Percentiles rank a stretch among this genome's conserved stretches.
These are phyloP conservation scores for Toxostoma redivivum DNA, from an alignment of 2,113 vertebrate genomes.

Conservation along the genomic window DNA sequence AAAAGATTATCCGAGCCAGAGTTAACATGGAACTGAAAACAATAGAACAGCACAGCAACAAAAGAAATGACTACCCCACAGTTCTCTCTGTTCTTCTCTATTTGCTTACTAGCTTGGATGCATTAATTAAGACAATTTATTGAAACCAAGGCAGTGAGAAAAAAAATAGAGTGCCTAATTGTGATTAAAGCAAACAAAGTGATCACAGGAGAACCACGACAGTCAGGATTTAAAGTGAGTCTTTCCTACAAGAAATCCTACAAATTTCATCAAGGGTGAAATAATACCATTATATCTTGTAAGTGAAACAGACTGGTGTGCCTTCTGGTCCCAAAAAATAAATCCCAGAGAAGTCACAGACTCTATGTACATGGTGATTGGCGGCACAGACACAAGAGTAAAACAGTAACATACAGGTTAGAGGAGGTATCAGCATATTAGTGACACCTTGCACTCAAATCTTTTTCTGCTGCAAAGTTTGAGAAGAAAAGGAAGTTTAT, in stretches of 20 bases:
- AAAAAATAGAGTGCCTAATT: background rate
- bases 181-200: background rate
- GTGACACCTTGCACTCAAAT: background rate
- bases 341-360: background rate
- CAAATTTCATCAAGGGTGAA: background rate
- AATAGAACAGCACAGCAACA: background rate
- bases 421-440: background rate
- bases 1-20: conserved; percentile 33
- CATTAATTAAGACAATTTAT: background rate
- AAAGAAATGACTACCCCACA: background rate
- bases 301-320: background rate
- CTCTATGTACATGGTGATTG: no score
- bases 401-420: background rate
- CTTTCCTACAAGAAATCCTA: background rate
- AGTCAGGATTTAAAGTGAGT: background rate
- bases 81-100: background rate
- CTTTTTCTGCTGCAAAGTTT: background rate
- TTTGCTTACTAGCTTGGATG: background rate
- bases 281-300: background rate
- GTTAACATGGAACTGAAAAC: background rate
- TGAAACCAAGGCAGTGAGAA: background rate
- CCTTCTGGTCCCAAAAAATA: background rate
- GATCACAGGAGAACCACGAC: background rate
- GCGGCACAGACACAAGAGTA: background rate
- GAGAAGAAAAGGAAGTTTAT: background rate